These are phyloP conservation scores for Pseudachorutes palmiensis DNA, from an alignment of 1,140 invertebrate genomes.

Conservation along the genomic window DNA sequence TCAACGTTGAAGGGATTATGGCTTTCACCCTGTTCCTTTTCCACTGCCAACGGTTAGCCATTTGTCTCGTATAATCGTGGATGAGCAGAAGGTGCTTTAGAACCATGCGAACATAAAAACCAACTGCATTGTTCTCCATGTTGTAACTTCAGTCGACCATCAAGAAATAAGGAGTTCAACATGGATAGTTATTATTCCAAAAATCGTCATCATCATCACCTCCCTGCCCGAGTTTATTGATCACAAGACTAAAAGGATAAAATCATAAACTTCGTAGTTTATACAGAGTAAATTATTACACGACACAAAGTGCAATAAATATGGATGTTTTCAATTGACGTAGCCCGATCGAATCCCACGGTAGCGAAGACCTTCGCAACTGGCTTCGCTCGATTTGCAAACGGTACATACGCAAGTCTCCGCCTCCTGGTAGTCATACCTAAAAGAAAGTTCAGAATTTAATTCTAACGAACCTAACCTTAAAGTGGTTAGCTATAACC, in stretches of 20 bases:
- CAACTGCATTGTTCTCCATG: neutral
- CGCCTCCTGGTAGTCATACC: conserved; percentile 57
- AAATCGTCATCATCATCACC: neutral
- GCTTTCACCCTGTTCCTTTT: too few relatives aligned
- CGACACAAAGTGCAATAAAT: too few relatives aligned
- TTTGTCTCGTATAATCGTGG: neutral
- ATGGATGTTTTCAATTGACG: conserved; percentile 16
- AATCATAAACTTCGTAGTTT: neutral
- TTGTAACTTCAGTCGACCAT: too few relatives aligned
- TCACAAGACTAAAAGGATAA: neutral
- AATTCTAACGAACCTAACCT: neutral
- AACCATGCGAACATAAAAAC: neutral
- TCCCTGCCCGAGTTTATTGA: neutral
- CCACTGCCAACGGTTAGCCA: too few relatives aligned
- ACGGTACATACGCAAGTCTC: conserved; percentile 52
- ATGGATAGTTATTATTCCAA: too few relatives aligned
- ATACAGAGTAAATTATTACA: too few relatives aligned
- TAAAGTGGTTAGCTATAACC: conserved; percentile 22
- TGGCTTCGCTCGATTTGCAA: conserved; percentile 48
- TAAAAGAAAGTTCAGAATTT: conserved; percentile 16
- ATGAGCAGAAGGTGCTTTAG: too few relatives aligned
- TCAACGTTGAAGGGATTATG: neutral
- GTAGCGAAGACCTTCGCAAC: conserved; percentile 50
- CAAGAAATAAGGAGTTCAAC: too few relatives aligned
- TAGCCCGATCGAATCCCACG: conserved; percentile 40